A percentile compares a stretch with the other conserved stretches of the same genome.
Evolutionary conservation across 2,888 invertebrate genomes (phyloP).

Genomic region (Papilio demoleus): DNA sequence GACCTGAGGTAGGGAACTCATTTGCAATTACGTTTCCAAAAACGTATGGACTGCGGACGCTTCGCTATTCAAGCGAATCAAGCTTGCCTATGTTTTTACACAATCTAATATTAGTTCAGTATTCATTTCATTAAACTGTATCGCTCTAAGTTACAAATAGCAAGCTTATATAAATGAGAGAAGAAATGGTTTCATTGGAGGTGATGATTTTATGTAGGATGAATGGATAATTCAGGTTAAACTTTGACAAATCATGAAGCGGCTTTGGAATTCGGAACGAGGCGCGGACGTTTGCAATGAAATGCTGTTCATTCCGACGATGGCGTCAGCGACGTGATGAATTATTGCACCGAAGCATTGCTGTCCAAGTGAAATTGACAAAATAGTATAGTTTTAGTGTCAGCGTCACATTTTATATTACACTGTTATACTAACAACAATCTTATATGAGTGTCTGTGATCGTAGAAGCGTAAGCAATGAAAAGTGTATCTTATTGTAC

Average conservation of each 20-base stretch:
- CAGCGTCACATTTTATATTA: not conserved
- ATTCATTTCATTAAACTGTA: too few relatives aligned
- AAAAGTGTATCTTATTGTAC: too few relatives aligned
- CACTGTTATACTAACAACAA: not conserved
- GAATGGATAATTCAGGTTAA: conserved; percentile 33
- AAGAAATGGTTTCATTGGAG: conserved; percentile 20
- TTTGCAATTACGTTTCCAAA: too few relatives aligned
- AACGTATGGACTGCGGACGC: too few relatives aligned
- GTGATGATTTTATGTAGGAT: conserved; percentile 23
- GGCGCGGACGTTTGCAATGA: conserved; percentile 33
- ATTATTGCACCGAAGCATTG: conserved; percentile 35
- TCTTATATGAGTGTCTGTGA: too few relatives aligned
- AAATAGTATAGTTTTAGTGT: not conserved
- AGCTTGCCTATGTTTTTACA: too few relatives aligned
- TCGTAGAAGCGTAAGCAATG: too few relatives aligned
- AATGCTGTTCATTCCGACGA: conserved; percentile 45
- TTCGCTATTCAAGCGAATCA: too few relatives aligned
- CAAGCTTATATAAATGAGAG: not conserved
- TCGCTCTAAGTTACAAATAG: not conserved
- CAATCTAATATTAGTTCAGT: too few relatives aligned
- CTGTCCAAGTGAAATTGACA: conserved; percentile 11
- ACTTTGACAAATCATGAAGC: conserved; percentile 34
- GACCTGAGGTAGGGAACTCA: too few relatives aligned
- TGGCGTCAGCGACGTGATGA: conserved; percentile 39
- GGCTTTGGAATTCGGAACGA: conserved; percentile 31